A percentile compares a stretch with the other conserved stretches of the same genome.
Evolutionary conservation across 1,140 invertebrate genomes (phyloP).

Genomic region (Harlomillsia oculata): DNA sequence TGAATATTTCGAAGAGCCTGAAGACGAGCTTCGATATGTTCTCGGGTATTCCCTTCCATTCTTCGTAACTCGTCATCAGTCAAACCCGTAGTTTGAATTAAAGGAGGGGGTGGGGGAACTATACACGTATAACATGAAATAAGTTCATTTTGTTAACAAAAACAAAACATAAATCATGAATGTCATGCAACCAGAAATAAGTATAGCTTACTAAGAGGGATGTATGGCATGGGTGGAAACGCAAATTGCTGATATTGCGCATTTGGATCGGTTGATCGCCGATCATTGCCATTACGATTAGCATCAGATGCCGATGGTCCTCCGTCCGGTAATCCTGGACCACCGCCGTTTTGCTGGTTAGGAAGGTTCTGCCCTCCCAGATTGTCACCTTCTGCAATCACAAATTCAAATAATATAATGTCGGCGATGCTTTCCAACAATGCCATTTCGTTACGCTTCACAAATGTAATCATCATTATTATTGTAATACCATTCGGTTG

Average conservation of each 20-base stretch:
- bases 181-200: background rate
- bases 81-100: slow-evolving; percentile 59
- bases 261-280: background rate
- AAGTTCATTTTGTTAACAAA: background rate
- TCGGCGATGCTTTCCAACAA: too few relatives aligned
- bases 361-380: too few relatives aligned
- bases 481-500: too few relatives aligned
- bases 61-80: slow-evolving; percentile 69
- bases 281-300: background rate
- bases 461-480: too few relatives aligned
- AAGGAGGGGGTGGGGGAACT: slow-evolving; percentile 50
- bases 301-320: slow-evolving; percentile 6
- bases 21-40: slow-evolving; percentile 80
- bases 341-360: slow-evolving; percentile 1
- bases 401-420: too few relatives aligned
- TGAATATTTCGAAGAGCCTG: slow-evolving; percentile 75
- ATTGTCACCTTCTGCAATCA: too few relatives aligned
- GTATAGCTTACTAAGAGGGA: slow-evolving; percentile 25
- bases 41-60: slow-evolving; percentile 79
- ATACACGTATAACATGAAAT: background rate
- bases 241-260: slow-evolving; percentile 18
- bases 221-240: slow-evolving; percentile 33
- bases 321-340: background rate
- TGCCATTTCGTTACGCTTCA: too few relatives aligned
- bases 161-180: background rate